Conservation (phyloP, 2,113 vertebrate species). For the Myrmecophaga tridactyla region DNA sequence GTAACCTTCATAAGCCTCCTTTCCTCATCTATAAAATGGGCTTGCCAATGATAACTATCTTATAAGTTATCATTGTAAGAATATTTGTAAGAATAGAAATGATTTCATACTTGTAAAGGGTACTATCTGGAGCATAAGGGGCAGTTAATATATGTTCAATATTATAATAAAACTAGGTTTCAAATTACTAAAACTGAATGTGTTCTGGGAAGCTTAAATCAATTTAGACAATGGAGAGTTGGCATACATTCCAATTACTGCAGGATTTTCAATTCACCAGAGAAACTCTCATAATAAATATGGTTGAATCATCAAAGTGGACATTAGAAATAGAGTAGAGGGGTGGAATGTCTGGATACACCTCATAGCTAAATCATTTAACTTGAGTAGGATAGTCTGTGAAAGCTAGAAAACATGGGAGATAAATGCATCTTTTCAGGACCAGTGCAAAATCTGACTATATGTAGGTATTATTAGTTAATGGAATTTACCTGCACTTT, state of each 20-base stretch:
- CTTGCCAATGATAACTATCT: neutral
- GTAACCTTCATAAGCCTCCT: too few species aligned
- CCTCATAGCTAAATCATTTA: constrained; percentile 32
- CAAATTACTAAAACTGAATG: neutral
- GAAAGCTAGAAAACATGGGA: neutral
- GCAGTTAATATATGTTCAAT: neutral
- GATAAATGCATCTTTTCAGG: neutral
- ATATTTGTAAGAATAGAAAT: neutral
- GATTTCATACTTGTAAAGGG: neutral
- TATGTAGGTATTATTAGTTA: neutral
- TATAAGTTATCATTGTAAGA: too few species aligned
- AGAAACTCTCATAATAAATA: neutral
- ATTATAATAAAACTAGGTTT: neutral
- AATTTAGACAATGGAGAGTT: neutral
- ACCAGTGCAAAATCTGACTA: neutral
- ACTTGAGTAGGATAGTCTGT: neutral
- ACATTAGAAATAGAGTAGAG: neutral
- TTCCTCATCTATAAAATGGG: too few species aligned
- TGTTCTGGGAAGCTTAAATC: neutral
- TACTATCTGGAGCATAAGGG: neutral
- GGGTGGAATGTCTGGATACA: neutral
- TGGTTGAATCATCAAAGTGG: neutral
- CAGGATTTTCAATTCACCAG: neutral
- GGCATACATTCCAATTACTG: neutral
- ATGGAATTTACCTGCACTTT: constrained; percentile 13